phyloP scores from a whole-genome alignment of 2,888 invertebrate genomes.

The Petrophora chlorosata region DNA sequence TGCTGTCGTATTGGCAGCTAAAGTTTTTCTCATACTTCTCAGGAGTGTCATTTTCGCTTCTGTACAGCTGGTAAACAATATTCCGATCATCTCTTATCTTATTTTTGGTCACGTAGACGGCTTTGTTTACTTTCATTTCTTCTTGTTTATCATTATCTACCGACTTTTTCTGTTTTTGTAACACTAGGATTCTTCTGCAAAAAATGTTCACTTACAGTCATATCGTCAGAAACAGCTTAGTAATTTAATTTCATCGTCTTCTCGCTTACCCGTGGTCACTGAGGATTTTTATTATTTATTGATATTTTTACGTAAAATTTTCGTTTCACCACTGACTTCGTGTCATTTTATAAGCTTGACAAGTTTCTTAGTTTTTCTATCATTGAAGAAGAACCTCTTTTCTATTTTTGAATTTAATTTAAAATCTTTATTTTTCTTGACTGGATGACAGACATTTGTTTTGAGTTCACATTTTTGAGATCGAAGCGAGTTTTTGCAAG shows the following conservation, averaged over 20 bases:
- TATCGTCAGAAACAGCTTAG: slow-evolving; percentile 5
- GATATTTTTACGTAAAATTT: slow-evolving; percentile 11
- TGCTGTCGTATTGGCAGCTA: slow-evolving; percentile 54
- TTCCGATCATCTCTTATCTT: slow-evolving; percentile 32
- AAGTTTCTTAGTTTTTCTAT: background rate
- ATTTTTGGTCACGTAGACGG: slow-evolving; percentile 49
- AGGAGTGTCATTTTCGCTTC: slow-evolving; percentile 21
- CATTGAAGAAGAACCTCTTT: background rate
- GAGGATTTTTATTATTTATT: slow-evolving; percentile 13
- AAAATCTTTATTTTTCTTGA: background rate
- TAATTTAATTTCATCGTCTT: slow-evolving; percentile 9
- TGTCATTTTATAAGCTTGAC: background rate
- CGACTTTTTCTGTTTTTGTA: slow-evolving; percentile 43
- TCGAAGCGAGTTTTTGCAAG: slow-evolving; percentile 4
- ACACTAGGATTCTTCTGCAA: slow-evolving; percentile 25
- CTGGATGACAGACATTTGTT: slow-evolving; percentile 10
- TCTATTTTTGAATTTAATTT: background rate
- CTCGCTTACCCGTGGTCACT: slow-evolving; percentile 11
- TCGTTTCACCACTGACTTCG: background rate
- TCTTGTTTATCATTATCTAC: slow-evolving; percentile 55
- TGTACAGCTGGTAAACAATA: slow-evolving; percentile 25
- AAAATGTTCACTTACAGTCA: slow-evolving; percentile 16
- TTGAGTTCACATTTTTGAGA: slow-evolving; percentile 4
- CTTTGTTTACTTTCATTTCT: slow-evolving; percentile 61
- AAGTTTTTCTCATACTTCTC: slow-evolving; percentile 41